Evolutionary conservation across 2,888 invertebrate species (phyloP).

Genomic region (Drosophila nr. perissopoda): DNA sequence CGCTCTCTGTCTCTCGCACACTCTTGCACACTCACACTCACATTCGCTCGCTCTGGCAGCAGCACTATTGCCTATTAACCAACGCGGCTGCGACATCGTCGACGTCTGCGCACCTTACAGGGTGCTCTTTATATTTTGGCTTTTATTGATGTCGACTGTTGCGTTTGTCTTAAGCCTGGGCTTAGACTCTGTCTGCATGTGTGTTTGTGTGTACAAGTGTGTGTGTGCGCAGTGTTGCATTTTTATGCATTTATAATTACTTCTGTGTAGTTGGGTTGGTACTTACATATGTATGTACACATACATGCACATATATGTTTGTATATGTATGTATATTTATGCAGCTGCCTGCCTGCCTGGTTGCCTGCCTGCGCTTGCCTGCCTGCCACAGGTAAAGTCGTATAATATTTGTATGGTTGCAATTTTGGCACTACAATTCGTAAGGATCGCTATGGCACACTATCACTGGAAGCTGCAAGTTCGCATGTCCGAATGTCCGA

Average conservation of each 20-base stretch:
- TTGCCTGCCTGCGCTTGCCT: conserved; percentile 13
- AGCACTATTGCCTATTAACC: conserved; percentile 65
- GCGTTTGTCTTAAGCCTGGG: conserved; percentile 53
- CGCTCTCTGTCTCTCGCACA: conserved; percentile 12
- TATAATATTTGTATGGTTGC: conserved; percentile 27
- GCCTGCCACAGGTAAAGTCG: conserved; percentile 40
- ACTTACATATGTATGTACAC: conserved; percentile 24
- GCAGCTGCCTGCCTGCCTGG: conserved; percentile 39
- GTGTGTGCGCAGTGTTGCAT: conserved; percentile 50
- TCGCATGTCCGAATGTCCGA: conserved; percentile 28
- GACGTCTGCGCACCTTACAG: conserved; percentile 66
- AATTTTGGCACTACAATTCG: conserved; percentile 61
- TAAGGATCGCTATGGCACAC: conserved; percentile 63
- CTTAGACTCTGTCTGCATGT: conserved; percentile 24
- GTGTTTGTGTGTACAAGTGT: not conserved
- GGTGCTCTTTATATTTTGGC: conserved; percentile 69
- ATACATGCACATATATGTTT: not conserved
- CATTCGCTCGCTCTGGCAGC: conserved; percentile 12
- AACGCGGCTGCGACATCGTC: conserved; percentile 53
- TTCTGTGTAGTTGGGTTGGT: conserved; percentile 46
- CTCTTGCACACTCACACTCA: conserved; percentile 32
- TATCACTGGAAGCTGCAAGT: conserved; percentile 46
- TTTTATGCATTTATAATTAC: conserved; percentile 80
- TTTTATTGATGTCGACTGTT: conserved; percentile 60
- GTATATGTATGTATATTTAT: conserved; percentile 21